Evolutionary conservation across 2,113 vertebrate genomes (phyloP).

Genomic region (Xerus inauris): DNA sequence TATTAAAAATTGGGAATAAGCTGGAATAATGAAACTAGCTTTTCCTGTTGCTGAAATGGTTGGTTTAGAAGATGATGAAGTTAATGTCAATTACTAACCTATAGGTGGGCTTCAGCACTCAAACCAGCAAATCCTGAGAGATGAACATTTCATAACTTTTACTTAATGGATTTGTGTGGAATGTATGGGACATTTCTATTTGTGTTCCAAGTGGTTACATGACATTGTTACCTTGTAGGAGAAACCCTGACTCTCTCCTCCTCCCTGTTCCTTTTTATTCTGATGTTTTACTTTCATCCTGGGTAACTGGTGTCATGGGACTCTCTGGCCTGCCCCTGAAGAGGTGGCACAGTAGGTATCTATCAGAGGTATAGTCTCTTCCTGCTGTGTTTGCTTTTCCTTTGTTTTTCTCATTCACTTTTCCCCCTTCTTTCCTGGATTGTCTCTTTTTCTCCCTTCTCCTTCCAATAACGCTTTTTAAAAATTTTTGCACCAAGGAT

Average conservation of each 20-base stretch:
- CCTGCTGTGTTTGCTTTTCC: neutral
- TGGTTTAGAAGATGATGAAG: conserved; percentile 55
- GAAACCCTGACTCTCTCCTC: neutral
- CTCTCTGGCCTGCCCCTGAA: neutral
- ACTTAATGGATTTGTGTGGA: neutral
- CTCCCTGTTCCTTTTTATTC: neutral
- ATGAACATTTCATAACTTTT: conserved; percentile 28
- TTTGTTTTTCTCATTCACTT: neutral
- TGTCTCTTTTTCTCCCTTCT: neutral
- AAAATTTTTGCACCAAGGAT: too few relatives aligned
- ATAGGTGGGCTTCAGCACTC: neutral
- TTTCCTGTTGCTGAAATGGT: conserved; percentile 3
- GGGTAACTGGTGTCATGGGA: neutral
- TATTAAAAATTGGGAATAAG: conserved; percentile 73
- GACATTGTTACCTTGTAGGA: neutral
- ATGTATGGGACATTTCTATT: neutral
- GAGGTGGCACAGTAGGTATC: neutral
- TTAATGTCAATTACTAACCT: conserved; percentile 44
- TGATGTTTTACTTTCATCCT: neutral
- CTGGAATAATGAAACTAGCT: conserved; percentile 70
- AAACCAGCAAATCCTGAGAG: conserved; percentile 1
- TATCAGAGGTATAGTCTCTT: neutral
- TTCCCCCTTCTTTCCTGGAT: neutral
- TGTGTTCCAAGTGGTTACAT: neutral
- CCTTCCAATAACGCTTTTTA: neutral